Evolutionary conservation across 2,797 vertebrate species (phyloP).

Genomic region (Enteromius argenteus): DNA sequence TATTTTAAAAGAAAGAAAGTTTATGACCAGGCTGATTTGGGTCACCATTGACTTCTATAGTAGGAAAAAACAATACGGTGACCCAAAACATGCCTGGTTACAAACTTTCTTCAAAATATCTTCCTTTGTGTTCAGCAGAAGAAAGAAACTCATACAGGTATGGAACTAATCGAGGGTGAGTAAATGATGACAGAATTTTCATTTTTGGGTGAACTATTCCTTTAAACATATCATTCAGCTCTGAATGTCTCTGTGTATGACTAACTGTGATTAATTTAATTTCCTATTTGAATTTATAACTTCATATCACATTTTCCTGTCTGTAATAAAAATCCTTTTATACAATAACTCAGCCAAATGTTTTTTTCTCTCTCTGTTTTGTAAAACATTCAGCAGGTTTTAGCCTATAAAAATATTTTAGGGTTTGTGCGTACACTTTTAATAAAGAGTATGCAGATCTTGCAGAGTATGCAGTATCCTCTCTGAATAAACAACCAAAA

Average conservation of each 20-base stretch:
- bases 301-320: neutral
- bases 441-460: neutral
- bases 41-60: no score
- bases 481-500: neutral
- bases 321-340: neutral
- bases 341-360: neutral
- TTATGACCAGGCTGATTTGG: no score
- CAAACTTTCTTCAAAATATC: no score
- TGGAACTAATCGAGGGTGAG: no score
- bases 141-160: no score
- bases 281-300: neutral
- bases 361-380: neutral
- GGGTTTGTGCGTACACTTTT: neutral
- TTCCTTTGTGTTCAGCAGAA: no score
- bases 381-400: conserved; percentile 6
- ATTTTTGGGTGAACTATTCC: no score
- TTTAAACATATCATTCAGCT: neutral
- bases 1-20: no score
- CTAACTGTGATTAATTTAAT: neutral
- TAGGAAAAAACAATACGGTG: no score
- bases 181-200: no score
- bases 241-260: neutral
- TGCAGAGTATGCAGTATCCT: neutral
- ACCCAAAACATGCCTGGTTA: no score
- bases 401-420: neutral